phyloP scores from a whole-genome alignment of 2,888 invertebrate genomes.

The Galeruca laticollis region DNA sequence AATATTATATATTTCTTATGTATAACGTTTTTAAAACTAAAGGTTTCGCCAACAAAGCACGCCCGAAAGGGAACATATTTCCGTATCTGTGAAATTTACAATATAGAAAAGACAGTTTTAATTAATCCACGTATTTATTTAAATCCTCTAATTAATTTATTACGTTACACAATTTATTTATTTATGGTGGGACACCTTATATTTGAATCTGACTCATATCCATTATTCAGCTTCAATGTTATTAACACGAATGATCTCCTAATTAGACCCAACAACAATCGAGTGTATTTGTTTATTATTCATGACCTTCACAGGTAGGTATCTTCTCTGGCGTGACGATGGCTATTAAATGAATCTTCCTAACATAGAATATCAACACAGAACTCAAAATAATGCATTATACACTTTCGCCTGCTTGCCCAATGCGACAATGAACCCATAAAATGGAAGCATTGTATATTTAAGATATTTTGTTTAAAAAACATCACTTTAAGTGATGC shows the following conservation, averaged over 20 bases:
- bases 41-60: no score
- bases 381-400: background rate
- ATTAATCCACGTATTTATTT: no score
- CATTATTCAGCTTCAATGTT: background rate
- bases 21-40: no score
- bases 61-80: no score
- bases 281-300: background rate
- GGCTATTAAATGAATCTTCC: background rate
- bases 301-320: background rate
- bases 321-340: slow-evolving; percentile 9
- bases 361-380: background rate
- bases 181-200: no score
- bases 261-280: background rate
- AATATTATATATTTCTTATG: no score
- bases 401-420: slow-evolving; percentile 17
- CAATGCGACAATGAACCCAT: slow-evolving; percentile 24
- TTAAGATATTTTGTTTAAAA: slow-evolving; percentile 1
- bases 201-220: no score
- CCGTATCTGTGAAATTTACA: no score
- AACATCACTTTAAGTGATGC: slow-evolving; percentile 17
- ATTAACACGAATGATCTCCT: background rate
- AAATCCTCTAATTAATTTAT: no score
- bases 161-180: no score
- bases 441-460: slow-evolving; percentile 13
- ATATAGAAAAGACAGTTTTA: no score